Evolutionary conservation across 2,797 vertebrate species (phyloP), one percentile per base, ranked within the genome.

Genomic region (Microcaecilia unicolor): DNA sequence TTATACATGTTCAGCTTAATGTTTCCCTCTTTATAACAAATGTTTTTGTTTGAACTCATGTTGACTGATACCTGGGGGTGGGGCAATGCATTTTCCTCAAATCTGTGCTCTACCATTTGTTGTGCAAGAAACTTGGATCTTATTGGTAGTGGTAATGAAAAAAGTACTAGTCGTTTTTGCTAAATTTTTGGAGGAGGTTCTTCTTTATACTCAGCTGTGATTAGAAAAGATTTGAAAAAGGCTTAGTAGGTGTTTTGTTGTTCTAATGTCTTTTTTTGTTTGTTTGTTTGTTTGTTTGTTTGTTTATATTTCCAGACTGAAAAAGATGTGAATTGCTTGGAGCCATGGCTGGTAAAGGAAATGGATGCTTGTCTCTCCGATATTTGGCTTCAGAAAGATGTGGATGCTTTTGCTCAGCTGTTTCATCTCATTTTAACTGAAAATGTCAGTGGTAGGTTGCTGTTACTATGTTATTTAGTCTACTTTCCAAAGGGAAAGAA

Each of bases 401-500:
- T 61, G n/a, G 89, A 91, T 37, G 69, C 81, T 14, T 95, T 95
- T 58, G 75, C 71, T 48, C 91, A 95, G 36, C 81, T 99, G 47
- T 93, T 97, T 59, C 89, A 93, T 52, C 85, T 97, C 29, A 91
- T 98, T 64, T 75, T 90, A 61, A 85, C 84, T 25, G 87, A 97
- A 77, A 85, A 78, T 42, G 78, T 98, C 36, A 88, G 87, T 7
- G 92, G 94, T 98, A 81, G 33, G 79, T 67, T 24, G 6, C 22
- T 45, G 41, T 33, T 34, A 36, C 38, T 37, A 17, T 34, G n/a
- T n/a, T n/a, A n/a, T n/a, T n/a, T n/a, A n/a, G n/a, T n/a, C n/a
- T n/a, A n/a, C n/a, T n/a, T n/a, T n/a, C n/a, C n/a, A n/a, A n/a
- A n/a, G n/a, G n/a, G n/a, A n/a, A n/a, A n/a, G n/a, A n/a, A n/a